phyloP scores from a whole-genome alignment of 2,888 invertebrate genomes.

The Teleogryllus oceanicus region DNA sequence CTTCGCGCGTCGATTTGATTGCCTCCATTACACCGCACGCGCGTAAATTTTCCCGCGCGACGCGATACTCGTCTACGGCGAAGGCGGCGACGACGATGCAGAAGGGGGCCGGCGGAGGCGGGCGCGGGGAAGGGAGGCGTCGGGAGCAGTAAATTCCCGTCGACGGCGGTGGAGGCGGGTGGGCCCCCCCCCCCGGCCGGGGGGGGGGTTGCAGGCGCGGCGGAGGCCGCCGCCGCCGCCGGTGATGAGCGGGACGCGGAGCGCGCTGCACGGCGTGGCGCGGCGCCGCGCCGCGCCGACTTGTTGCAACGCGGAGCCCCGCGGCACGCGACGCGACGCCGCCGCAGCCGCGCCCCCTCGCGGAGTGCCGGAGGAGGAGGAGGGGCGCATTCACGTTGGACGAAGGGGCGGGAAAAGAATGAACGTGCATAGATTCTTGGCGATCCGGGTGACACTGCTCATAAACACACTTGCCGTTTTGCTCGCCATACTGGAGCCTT shows the following conservation, averaged over 20 bases:
- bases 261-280: conserved; percentile 12
- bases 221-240: neutral
- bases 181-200: too few relatives aligned
- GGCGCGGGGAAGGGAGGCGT: neutral
- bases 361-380: neutral
- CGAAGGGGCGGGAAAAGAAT: neutral
- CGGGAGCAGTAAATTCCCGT: neutral
- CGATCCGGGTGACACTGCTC: too few relatives aligned
- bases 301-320: neutral
- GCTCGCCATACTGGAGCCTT: too few relatives aligned
- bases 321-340: neutral
- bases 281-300: conserved; percentile 3
- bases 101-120: neutral
- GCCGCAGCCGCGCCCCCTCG: neutral
- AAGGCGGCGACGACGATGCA: neutral
- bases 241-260: neutral
- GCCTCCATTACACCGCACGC: neutral
- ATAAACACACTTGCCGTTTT: too few relatives aligned
- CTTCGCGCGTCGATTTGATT: neutral
- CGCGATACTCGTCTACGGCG: neutral
- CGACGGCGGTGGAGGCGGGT: neutral
- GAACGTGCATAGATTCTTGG: too few relatives aligned
- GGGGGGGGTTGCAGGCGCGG: too few relatives aligned
- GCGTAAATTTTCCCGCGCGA: conserved; percentile 3
- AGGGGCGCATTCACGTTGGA: neutral